Base-by-base conservation (phyloP, 2,888 invertebrate genomes). In the Pyrgus malvae region DNA sequence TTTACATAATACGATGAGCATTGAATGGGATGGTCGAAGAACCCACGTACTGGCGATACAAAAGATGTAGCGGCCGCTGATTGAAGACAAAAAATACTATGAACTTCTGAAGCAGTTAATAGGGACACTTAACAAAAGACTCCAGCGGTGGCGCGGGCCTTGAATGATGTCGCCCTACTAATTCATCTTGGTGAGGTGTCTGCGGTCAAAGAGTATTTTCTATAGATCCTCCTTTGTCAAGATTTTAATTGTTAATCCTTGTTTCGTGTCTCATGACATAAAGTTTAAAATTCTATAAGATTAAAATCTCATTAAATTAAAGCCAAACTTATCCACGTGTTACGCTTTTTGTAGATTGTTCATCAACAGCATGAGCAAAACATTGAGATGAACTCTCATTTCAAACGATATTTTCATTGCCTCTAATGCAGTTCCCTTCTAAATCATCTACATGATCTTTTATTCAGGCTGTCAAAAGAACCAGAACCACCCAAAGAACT, bases 71-170 rank as follows among this genome's bases (percentile, higher is more conserved):
- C 59, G 55, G 55, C 58, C 62, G 59, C 60, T 66, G 65, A 72
- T 68, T 69, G 65, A 65, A 54, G 65, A 73, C 69, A 80, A 82
- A 84, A 83, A 83, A 83, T 62, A 69, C 78, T 83, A 89, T 88
- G 84, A 87, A 89, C 89, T 89, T 84, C 89, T 87, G 88, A 76
- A 82, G 79, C 84, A 89, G 88, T 89, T 88, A 84, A 87, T 88
- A 86, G 77, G 77, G 69, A 64, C 59, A 44, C 41, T 27, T 58
- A 63, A 89, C 78, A 87, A 87, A 71, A 60, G 68, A 60, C 63
- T 73, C 62, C 78, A 72, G 75, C 73, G 77, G 78, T 79, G 80
- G 76, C 66, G 72, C 63, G 64, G 63, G 63, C 61, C 63, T 69
- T 76, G 73, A 79, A 80, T 80, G 75, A 72, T 74, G 64, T 76